Conservation (phyloP, 2,797 vertebrate genomes). For the Macropus fuliginosus region DNA sequence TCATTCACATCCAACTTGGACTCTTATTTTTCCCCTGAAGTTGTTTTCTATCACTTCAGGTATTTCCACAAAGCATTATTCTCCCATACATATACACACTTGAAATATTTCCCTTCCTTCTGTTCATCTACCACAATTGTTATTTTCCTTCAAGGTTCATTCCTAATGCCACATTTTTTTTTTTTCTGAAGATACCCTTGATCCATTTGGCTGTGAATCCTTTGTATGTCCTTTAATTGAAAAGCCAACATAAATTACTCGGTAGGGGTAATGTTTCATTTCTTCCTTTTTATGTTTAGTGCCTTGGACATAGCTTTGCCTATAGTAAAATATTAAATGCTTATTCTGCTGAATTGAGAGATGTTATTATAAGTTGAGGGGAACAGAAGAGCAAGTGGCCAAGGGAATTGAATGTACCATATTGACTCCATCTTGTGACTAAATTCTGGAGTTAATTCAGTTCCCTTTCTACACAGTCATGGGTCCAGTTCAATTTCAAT, state of each 20-base stretch:
- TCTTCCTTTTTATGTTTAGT: not conserved
- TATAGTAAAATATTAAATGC: not conserved
- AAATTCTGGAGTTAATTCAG: not conserved
- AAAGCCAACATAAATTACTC: not conserved
- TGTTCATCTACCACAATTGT: not conserved
- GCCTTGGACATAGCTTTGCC: not conserved
- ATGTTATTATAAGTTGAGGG: not conserved
- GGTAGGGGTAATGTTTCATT: not conserved
- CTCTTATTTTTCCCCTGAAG: too few species aligned
- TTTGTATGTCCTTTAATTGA: not conserved
- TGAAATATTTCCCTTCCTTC: not conserved
- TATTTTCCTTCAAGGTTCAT: not conserved
- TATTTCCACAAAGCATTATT: not conserved
- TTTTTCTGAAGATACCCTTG: not conserved
- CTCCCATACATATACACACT: not conserved
- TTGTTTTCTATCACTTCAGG: too few species aligned
- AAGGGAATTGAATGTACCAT: too few species aligned
- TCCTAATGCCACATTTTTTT: not conserved
- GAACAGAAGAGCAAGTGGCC: not conserved
- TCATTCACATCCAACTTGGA: not conserved
- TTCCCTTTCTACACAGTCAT: not conserved
- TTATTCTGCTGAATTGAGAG: not conserved
- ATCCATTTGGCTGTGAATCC: not conserved
- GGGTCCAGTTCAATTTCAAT: not conserved
- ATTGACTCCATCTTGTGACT: not conserved